These are phyloP conservation scores for Euleptes europaea DNA, from an alignment of 2,113 vertebrate species.

Conservation along the genomic window DNA sequence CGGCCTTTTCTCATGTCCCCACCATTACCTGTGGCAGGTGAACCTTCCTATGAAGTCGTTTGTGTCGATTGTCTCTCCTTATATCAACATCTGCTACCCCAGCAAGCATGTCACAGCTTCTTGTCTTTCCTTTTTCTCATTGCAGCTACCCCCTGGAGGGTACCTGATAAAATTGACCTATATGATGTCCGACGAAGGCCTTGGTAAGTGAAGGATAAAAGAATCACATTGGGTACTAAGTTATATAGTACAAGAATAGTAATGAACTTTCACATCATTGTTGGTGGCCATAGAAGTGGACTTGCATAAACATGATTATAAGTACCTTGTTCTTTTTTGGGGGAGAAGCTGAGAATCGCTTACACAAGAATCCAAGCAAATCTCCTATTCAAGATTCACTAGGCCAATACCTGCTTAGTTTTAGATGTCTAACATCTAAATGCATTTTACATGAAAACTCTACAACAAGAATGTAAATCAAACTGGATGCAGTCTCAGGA, in stretches of 20 bases:
- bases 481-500: neutral
- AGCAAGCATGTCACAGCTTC: neutral
- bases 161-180: constrained; percentile 97
- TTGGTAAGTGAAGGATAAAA: constrained; percentile 80
- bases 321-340: neutral
- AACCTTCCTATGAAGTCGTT: neutral
- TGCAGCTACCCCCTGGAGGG: constrained; percentile 92
- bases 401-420: neutral
- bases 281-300: neutral
- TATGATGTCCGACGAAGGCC: constrained; percentile 96
- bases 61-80: neutral
- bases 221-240: neutral
- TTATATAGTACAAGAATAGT: neutral
- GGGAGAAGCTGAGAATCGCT: neutral
- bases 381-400: neutral
- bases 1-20: no score
- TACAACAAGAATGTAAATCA: neutral
- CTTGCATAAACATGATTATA: neutral
- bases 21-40: neutral
- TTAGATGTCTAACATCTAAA: neutral
- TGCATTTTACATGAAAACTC: no score
- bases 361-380: neutral
- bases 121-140: constrained; percentile 20
- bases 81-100: neutral
- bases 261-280: neutral